Conservation (phyloP, 37 sponge, comb jelly and placozoan genomes). For the Chondrilla cf. caribensis region DNA sequence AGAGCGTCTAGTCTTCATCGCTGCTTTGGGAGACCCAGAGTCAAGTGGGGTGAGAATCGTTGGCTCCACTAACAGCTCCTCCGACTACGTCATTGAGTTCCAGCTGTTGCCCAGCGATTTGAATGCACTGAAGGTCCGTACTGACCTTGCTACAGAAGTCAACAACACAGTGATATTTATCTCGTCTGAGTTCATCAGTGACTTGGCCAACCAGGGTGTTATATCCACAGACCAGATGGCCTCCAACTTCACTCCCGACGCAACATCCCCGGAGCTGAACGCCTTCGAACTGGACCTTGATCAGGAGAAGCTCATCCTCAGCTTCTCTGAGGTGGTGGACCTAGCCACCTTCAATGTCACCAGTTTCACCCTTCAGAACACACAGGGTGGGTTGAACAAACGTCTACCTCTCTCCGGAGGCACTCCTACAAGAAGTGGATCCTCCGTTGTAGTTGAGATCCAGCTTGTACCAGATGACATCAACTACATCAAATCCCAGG, state of each 20-base stretch:
- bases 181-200: constrained; percentile 74
- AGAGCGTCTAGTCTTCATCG: constrained; percentile 20
- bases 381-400: not conserved
- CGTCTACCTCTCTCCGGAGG: constrained; percentile 42
- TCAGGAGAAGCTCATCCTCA: constrained; percentile 60
- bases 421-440: constrained; percentile 16
- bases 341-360: constrained; percentile 61
- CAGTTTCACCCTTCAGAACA: constrained; percentile 52
- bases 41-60: constrained; percentile 28
- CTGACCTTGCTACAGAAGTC: constrained; percentile 43
- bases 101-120: constrained; percentile 47
- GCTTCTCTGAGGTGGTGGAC: constrained; percentile 80
- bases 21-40: not conserved
- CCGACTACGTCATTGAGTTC: constrained; percentile 53
- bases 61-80: constrained; percentile 56
- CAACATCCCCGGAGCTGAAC: constrained; percentile 50
- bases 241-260: constrained; percentile 50
- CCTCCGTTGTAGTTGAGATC: constrained; percentile 39
- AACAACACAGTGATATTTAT: constrained; percentile 56
- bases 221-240: constrained; percentile 27
- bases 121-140: constrained; percentile 77
- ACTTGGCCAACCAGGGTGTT: constrained; percentile 52
- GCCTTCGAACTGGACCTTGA: constrained; percentile 59
- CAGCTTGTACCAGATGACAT: constrained; percentile 40
- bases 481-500: constrained; percentile 48